These are phyloP conservation scores for Plectrocnemia conspersa DNA, from an alignment of 1,140 invertebrate species.

Conservation along the genomic window DNA sequence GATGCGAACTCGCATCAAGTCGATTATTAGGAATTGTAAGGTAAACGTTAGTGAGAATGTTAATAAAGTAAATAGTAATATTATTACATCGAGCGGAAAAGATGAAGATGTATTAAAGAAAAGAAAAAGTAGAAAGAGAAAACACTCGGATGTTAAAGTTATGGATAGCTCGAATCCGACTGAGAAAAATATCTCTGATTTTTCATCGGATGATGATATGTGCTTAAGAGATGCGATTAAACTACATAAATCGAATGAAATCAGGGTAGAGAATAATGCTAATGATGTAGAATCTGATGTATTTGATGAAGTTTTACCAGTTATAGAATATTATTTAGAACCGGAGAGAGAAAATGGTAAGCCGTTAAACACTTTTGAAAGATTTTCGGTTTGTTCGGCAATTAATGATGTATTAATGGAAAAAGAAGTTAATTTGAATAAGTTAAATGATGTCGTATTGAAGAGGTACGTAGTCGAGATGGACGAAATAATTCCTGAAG, in stretches of 20 bases:
- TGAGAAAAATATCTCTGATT: constrained; percentile 12
- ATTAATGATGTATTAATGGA: constrained; percentile 9
- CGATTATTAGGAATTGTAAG: constrained; percentile 9
- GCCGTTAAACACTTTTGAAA: constrained; percentile 3
- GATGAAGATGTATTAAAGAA: constrained; percentile 1
- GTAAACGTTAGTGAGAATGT: neutral
- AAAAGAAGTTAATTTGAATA: constrained; percentile 3
- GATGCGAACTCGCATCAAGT: constrained; percentile 14
- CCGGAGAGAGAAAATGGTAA: constrained; percentile 14
- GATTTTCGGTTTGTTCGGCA: neutral
- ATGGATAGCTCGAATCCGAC: neutral
- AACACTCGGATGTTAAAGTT: neutral
- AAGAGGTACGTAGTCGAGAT: constrained; percentile 9
- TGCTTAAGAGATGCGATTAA: constrained; percentile 20
- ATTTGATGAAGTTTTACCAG: neutral
- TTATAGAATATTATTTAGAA: constrained; percentile 12
- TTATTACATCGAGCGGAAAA: neutral
- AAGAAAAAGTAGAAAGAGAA: neutral
- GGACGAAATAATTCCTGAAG: constrained; percentile 16
- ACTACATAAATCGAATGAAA: neutral
- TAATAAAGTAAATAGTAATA: constrained; percentile 12
- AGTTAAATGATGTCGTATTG: constrained; percentile 7
- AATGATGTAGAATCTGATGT: neutral
- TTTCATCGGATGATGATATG: constrained; percentile 23
- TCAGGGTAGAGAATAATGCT: neutral